Base-by-base conservation (phyloP, 2,797 vertebrate genomes). In the Cygnus olor region DNA sequence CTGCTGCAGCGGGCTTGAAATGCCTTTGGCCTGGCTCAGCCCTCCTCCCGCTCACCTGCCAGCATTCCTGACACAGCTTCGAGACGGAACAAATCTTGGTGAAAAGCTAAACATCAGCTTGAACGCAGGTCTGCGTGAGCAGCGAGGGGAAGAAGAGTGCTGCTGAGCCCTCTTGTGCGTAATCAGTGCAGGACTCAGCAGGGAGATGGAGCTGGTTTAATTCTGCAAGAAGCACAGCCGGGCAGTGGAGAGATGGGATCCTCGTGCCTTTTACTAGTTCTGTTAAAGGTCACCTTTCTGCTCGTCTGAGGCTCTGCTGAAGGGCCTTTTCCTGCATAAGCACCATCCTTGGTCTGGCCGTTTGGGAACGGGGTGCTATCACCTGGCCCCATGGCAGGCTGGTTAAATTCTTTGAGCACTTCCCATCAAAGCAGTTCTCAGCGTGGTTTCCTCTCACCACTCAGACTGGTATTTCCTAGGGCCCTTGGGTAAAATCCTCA, bases 1-100 rank as follows among this genome's bases (percentile, higher is more conserved):
- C 74, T 11, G 73, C 86, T 69, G 12, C 12, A 5, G 74, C 81
- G 51, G 74, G 73, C 83, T 78, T 24, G 36, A 80, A 69, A 78
- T 72, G 88, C 90, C 83, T 86, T 84, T 45, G 76, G 84, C 63
- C 45, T 64, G 80, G 80, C 89, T 85, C 73, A 88, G 60, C n/a
- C 66, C 56, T 54, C 88, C 79, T 79, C 80, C 89, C 1, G 56
- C 92, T 92, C 88, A 91, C 92, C 93, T 90, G 72, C 80, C 90
- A 79, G 89, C 90, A 88, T 93, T 88, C 91, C 92, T 61, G 2
- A 86, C 79, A 61, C 66, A 45, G 85, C 73, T 22, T 36, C 19
- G 18, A 56, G 85, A 63, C 3, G 42, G 68, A 93, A 86, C 38
- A 91, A 38, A 60, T 16, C 78, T 38, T 25, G 0, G 1, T 40